Evolutionary conservation across 2,797 vertebrate species (phyloP).

Genomic region (Cryptoprocta ferox): DNA sequence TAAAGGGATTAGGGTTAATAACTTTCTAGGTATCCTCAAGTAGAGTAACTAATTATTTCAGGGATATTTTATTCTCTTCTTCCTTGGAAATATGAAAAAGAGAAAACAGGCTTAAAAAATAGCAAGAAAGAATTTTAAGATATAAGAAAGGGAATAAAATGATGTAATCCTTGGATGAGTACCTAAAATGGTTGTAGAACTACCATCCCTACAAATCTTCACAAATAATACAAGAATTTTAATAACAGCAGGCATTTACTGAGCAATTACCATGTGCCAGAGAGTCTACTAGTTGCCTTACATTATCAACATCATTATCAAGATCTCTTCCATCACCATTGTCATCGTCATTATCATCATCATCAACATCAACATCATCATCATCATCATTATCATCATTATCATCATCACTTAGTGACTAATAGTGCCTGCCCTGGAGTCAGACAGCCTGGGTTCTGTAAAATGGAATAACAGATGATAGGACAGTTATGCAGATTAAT

Average conservation of each 20-base stretch:
- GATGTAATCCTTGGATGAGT: not conserved
- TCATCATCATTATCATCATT: not conserved
- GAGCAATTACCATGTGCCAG: not conserved
- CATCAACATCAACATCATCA: not conserved
- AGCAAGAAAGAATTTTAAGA: not conserved
- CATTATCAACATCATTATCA: not conserved
- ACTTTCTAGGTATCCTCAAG: conserved; percentile 4
- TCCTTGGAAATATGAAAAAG: not conserved
- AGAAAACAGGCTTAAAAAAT: not conserved
- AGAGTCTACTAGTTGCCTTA: not conserved
- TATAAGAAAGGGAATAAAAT: not conserved
- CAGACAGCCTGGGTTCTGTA: not conserved
- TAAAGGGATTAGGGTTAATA: not conserved
- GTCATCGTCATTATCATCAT: not conserved
- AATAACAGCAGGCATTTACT: not conserved
- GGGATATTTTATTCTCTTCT: not conserved
- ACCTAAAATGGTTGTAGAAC: not conserved
- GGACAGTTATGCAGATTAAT: not conserved
- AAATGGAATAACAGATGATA: not conserved
- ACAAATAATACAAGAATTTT: not conserved
- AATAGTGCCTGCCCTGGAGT: not conserved
- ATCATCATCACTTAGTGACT: not conserved
- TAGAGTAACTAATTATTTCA: not conserved
- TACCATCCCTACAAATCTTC: not conserved
- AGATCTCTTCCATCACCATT: not conserved